Conservation (phyloP, 2,888 invertebrate species). For the Amaurobius ferox region DNA sequence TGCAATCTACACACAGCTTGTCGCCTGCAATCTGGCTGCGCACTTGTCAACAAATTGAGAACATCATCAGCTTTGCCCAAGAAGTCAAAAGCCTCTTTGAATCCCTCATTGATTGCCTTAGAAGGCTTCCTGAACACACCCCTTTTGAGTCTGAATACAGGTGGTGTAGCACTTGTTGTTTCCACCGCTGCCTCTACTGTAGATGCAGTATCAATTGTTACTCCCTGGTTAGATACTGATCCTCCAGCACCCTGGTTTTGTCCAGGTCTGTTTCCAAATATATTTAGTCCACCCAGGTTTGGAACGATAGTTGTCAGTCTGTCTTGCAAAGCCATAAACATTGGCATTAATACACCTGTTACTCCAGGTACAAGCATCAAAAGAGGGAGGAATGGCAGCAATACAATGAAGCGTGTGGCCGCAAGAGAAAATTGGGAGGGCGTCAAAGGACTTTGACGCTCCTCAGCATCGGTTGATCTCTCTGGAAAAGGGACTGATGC, state of each 20-base stretch:
- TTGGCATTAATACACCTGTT: constrained; percentile 50
- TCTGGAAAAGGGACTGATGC: background rate
- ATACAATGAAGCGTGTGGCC: constrained; percentile 64
- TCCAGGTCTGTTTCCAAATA: background rate
- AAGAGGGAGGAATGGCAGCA: constrained; percentile 63
- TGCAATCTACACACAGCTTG: constrained; percentile 60
- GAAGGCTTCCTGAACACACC: constrained; percentile 25
- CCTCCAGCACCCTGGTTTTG: background rate
- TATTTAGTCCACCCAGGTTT: constrained; percentile 10
- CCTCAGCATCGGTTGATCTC: background rate
- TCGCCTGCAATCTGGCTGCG: constrained; percentile 55
- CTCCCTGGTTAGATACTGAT: constrained; percentile 6
- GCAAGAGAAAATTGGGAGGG: constrained; percentile 59
- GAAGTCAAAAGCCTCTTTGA: constrained; percentile 46
- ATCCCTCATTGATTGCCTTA: constrained; percentile 39
- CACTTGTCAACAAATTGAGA: constrained; percentile 45
- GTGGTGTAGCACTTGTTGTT: background rate
- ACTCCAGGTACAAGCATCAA: constrained; percentile 60
- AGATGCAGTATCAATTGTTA: background rate
- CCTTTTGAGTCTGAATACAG: constrained; percentile 22
- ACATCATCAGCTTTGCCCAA: constrained; percentile 45
- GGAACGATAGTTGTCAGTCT: constrained; percentile 47
- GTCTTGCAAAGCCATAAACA: constrained; percentile 65
- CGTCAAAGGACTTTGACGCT: constrained; percentile 23
- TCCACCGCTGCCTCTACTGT: background rate